phyloP scores from a whole-genome alignment of 2,888 invertebrate genomes.

The Ectropis crepuscularia region DNA sequence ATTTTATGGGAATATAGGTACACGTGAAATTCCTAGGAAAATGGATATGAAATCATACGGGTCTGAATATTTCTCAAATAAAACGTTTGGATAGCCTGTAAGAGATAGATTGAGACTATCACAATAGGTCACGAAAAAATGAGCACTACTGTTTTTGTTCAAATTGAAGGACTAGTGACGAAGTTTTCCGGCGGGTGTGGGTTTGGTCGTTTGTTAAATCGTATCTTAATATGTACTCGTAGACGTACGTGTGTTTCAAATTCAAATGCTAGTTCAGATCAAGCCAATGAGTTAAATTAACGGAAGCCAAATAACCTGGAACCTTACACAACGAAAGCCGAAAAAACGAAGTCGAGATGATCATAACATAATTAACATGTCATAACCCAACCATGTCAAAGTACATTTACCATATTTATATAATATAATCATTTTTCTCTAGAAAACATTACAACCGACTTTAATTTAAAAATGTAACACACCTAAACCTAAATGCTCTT shows the following conservation, averaged over 20 bases:
- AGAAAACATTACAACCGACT: too few relatives aligned
- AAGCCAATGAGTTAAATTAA: too few relatives aligned
- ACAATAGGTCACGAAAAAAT: slow-evolving; percentile 23
- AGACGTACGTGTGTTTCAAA: neutral
- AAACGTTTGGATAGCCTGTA: slow-evolving; percentile 17
- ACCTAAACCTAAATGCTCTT: too few relatives aligned
- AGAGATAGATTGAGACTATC: slow-evolving; percentile 22
- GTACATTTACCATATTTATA: too few relatives aligned
- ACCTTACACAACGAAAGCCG: too few relatives aligned
- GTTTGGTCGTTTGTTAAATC: neutral
- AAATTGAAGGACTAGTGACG: slow-evolving; percentile 20
- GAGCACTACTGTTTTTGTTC: slow-evolving; percentile 43
- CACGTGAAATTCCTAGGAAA: slow-evolving; percentile 4
- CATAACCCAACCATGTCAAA: too few relatives aligned
- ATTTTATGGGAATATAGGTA: slow-evolving; percentile 19
- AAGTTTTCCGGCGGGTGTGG: neutral
- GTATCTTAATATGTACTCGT: neutral
- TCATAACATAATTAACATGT: too few relatives aligned
- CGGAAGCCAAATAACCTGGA: too few relatives aligned
- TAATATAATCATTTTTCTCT: too few relatives aligned
- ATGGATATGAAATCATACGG: slow-evolving; percentile 19
- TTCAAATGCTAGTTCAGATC: too few relatives aligned
- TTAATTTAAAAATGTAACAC: too few relatives aligned
- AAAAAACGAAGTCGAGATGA: too few relatives aligned
- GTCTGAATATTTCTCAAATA: slow-evolving; percentile 26